phyloP scores from a whole-genome alignment of 2,888 invertebrate genomes.

The Callosobruchus maculatus region DNA sequence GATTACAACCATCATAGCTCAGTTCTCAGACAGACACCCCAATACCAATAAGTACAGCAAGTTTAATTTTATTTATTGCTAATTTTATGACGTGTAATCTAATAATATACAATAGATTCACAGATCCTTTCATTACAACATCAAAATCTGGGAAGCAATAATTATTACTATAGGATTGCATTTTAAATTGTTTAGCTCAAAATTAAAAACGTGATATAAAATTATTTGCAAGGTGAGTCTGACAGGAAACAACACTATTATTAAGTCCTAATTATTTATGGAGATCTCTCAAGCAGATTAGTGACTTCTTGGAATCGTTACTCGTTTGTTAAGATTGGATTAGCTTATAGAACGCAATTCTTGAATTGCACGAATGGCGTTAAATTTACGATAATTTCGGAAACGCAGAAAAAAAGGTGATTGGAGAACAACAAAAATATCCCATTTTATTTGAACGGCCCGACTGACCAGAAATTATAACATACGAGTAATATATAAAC shows the following conservation, averaged over 20 bases:
- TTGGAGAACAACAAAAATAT: too few relatives aligned
- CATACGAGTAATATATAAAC: too few relatives aligned
- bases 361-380: neutral
- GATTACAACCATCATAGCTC: neutral
- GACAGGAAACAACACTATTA: neutral
- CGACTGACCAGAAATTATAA: too few relatives aligned
- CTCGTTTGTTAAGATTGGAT: neutral
- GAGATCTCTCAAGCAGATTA: neutral
- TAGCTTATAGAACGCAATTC: neutral
- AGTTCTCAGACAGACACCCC: neutral
- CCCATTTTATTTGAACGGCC: too few relatives aligned
- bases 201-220: neutral
- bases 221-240: neutral
- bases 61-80: neutral
- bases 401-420: too few relatives aligned
- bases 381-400: neutral
- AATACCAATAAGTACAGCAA: neutral
- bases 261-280: neutral
- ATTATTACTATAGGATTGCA: neutral
- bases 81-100: neutral
- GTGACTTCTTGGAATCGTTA: neutral
- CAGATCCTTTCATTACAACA: neutral
- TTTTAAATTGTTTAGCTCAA: neutral
- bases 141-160: neutral
- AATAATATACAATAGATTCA: neutral